Percentiles rank a stretch among this genome's conserved stretches.
Evolutionary conservation across 2,888 invertebrate genomes (phyloP).

Genomic region (Amphiduros pacificus): DNA sequence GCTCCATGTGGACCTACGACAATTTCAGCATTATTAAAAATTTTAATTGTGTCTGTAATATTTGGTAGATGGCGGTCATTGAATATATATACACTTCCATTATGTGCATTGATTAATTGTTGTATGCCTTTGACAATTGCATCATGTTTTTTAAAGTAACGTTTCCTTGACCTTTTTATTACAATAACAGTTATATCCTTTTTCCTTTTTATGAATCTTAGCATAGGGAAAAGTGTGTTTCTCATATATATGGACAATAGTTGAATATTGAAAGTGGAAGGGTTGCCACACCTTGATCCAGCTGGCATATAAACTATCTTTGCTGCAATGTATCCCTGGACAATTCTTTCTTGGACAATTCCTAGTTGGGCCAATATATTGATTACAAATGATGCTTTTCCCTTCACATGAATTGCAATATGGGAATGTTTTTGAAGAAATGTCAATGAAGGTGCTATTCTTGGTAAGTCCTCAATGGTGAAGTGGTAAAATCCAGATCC

Average conservation of each 20-base stretch:
- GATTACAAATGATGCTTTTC: not conserved
- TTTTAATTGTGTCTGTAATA: not conserved
- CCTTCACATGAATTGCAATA: not conserved
- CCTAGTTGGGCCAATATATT: not conserved
- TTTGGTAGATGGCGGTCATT: not conserved
- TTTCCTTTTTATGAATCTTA: no score
- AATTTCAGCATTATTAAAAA: not conserved
- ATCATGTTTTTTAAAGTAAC: conserved; percentile 2
- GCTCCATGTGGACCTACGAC: conserved; percentile 8
- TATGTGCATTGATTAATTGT: not conserved
- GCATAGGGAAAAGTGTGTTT: no score
- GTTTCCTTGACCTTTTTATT: conserved; percentile 4
- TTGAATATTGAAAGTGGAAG: not conserved
- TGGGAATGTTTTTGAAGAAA: not conserved
- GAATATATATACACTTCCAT: not conserved
- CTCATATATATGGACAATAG: no score
- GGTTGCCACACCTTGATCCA: not conserved
- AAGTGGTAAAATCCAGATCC: not conserved
- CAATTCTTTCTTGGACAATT: not conserved
- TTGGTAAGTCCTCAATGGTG: not conserved
- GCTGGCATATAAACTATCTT: not conserved
- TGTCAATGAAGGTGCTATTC: not conserved
- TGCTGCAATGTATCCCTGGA: not conserved
- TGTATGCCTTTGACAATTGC: not conserved
- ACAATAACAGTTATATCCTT: no score